These are phyloP conservation scores for Etheostoma perlongum DNA, from an alignment of 2,797 vertebrate genomes.

Conservation along the genomic window DNA sequence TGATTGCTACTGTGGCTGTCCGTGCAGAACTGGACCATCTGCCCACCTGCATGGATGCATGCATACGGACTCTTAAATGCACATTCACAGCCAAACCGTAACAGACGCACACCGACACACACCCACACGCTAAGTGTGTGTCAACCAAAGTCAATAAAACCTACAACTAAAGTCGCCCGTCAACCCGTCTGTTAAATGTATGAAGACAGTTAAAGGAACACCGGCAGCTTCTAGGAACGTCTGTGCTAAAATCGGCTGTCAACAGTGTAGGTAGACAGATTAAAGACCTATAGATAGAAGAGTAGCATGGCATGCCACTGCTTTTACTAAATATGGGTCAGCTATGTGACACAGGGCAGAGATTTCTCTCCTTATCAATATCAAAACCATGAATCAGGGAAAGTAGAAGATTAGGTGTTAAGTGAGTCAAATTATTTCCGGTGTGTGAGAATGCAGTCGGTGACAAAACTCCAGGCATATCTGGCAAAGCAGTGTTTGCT, in stretches of 20 bases:
- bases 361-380: conserved; percentile 18
- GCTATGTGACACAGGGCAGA: conserved; percentile 1
- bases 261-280: conserved; percentile 33
- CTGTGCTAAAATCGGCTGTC: conserved; percentile 44
- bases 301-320: conserved; percentile 6
- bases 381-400: conserved; percentile 17
- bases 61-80: conserved; percentile 47
- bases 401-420: conserved; percentile 2
- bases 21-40: conserved; percentile 79
- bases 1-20: conserved; percentile 57
- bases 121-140: conserved; percentile 25
- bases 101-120: conserved; percentile 51
- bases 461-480: conserved; percentile 55
- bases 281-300: conserved; percentile 48
- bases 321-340: conserved; percentile 47
- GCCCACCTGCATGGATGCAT: conserved; percentile 59
- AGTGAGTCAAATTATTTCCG: conserved; percentile 39
- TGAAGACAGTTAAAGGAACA: conserved; percentile 40
- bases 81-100: conserved; percentile 26
- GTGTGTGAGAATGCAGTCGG: conserved; percentile 21
- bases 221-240: conserved; percentile 33
- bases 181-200: conserved; percentile 39
- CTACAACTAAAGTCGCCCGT: conserved; percentile 28
- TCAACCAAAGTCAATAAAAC: conserved; percentile 57
- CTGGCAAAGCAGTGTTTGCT: conserved; percentile 60